phyloP scores from a whole-genome alignment of 2,888 invertebrate species.

The Himalopsyche japonica region DNA sequence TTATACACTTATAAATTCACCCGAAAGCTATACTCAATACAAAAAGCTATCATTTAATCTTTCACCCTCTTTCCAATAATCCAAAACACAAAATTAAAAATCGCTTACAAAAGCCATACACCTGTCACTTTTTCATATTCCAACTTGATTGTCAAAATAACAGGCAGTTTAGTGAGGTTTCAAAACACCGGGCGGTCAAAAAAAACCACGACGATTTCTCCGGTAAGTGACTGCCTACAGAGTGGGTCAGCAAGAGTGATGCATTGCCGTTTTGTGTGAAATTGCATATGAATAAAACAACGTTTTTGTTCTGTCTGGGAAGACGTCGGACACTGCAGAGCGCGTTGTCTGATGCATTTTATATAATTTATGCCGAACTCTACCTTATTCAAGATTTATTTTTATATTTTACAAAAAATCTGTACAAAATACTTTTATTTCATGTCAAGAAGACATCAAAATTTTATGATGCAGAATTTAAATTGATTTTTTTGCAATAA shows the following conservation, averaged over 20 bases:
- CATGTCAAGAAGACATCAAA: no score
- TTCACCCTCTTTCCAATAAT: not conserved
- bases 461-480: no score
- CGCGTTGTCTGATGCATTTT: not conserved
- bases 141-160: slow-evolving; percentile 16
- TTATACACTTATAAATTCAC: not conserved
- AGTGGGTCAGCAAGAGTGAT: not conserved
- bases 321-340: not conserved
- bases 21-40: not conserved
- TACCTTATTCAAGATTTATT: not conserved
- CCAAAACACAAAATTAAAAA: not conserved
- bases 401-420: not conserved
- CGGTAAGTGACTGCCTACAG: slow-evolving; percentile 3
- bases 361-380: not conserved
- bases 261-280: slow-evolving; percentile 13
- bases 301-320: not conserved
- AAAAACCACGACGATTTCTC: slow-evolving; percentile 12
- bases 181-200: slow-evolving; percentile 28
- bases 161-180: slow-evolving; percentile 21
- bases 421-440: no score
- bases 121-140: slow-evolving; percentile 16
- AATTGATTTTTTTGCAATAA: no score
- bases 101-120: not conserved
- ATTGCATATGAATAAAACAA: slow-evolving; percentile 31
- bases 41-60: not conserved